Base-by-base conservation (phyloP, 2,113 vertebrate species). In the Macquaria australasica region DNA sequence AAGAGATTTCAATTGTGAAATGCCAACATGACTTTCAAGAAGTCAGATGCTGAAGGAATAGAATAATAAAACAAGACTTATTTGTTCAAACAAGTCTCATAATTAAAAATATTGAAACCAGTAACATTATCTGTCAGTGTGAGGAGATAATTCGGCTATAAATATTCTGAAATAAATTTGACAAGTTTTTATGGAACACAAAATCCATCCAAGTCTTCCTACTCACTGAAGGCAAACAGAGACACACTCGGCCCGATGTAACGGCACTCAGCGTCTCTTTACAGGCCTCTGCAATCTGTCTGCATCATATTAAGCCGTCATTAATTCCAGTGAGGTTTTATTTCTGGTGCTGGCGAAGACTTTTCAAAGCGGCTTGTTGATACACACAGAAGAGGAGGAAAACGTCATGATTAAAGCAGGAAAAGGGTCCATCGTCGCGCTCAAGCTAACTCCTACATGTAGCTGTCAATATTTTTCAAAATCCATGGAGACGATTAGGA, bases 381-480 rank as follows among this genome's bases (percentile, higher is more conserved):
- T 67, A 67, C 72, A 56, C 15, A n/a, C 15, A 60, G 16, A 58
- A 64, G 53, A 50, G 4, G n/a, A 41, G 25, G 53, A 77, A 80
- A 69, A 73, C 14, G 6, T 51, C 21, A 20, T 50, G 43, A 84
- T 81, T 80, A 63, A 76, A 88, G 77, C 28, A 56, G 12, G 23
- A 37, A 72, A 88, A 81, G 56, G 56, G 70, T 70, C 34, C n/a
- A 83, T 72, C 31, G 25, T 48, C 2, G 5, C 77, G 37, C 51
- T 45, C 3, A 3, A n/a, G 43, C 77, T 14, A 53, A 82, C 77
- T 14, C 72, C 70, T 31, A 48, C 16, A 77, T 11, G 69, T 4
- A 43, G 55, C 64, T 62, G 64, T 86, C 69, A 82, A 86, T 87
- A 82, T 80, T 91, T 85, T 41, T 80, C n/a, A 5, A 84, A 79